Evolutionary conservation across 2,888 invertebrate genomes (phyloP), one percentile per base, ranked within the genome.

Genomic region (Unio delphinus): DNA sequence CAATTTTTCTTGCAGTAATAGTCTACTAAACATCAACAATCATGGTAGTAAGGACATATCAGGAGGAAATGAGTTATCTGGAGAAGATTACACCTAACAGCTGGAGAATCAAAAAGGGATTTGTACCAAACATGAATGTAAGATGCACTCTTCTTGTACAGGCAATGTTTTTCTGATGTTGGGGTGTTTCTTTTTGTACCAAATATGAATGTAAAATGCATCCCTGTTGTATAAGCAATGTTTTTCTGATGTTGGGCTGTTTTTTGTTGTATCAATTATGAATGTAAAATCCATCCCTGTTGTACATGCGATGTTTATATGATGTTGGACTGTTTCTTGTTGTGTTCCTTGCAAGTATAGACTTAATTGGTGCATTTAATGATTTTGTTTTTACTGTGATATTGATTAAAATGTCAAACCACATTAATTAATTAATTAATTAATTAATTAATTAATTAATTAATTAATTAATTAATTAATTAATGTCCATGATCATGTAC

Each of bases 51-150:
- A 82, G 92, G 61, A 90, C 90, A 8, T 99, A 97, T 89, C 94
- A 96, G 74, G 98, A 99, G 80, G 99, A 99, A 89, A 91, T 97
- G 34, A 93, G 95, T 86, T 99, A 94, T 89, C 91, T 99, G 81
- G 98, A 99, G 89, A 96, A 95, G 90, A 92, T 98, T 5, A 94
- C 93, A 83, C 93, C 95, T 20, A 92, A 94, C 87, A 94, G 94
- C 82, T 99, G 98, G 97, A 93, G 93, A 87, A 99, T 99, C 76
- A 98, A 98, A 88, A 99, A 96, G 90, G 99, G 98, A 5, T 99
- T 99, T 90, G 99, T 99, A 87, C 98, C 98, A 0, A 98, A 34
- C 34, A 34, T 34, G 99, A 98, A 97, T 85, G 94, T 94, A 88
- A 68, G 67, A 59, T 26, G 56, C 17, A 17, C n/a, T 17, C 54